Base-by-base conservation (phyloP, 1,140 invertebrate genomes). In the Battus philenor region DNA sequence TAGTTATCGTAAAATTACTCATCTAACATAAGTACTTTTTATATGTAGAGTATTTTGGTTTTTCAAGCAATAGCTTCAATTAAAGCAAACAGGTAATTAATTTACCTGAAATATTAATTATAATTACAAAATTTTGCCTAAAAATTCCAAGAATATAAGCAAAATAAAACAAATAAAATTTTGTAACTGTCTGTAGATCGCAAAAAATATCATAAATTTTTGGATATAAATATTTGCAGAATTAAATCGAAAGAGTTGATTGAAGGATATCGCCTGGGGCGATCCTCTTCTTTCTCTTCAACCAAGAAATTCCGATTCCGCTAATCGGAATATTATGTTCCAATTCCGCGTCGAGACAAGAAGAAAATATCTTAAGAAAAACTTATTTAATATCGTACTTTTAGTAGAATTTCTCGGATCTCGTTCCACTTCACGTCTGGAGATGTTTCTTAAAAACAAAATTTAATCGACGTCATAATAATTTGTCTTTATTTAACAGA, bases 301-400 rank as follows among this genome's bases (percentile, higher is more conserved):
- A 38, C 38, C 15, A 49, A 53, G 52, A 57, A 54, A 62, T 49
- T 53, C 47, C 46, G 65, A 62, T 57, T 39, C 46, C 38, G 54
- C 58, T 80, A 77, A 81, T 78, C 70, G 67, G 59, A 73, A 78
- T 73, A 77, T 73, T 71, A 65, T 75, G 74, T 77, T 67, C 56
- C 59, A 54, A 54, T 60, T 55, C 48, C 32, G 34, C 48, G 11
- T 20, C 26, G n/a, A 49, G 47, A 47, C 33, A 50, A 50, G 30
- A 27, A 20, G 50, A 17, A 56, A 63, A 54, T 49, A 47, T 54
- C n/a, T 56, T 50, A 20, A 17, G 39, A 36, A 39, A 36, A 47
- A 18, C 18, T 38, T 38, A 27, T 27, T 24, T 15, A 27, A 27
- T 41, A 16, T 27, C 13, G n/a, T 26, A 13, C 11, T 15, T 24